These are phyloP conservation scores for Proterorhinus semilunaris DNA, from an alignment of 2,113 vertebrate genomes.

Conservation along the genomic window DNA sequence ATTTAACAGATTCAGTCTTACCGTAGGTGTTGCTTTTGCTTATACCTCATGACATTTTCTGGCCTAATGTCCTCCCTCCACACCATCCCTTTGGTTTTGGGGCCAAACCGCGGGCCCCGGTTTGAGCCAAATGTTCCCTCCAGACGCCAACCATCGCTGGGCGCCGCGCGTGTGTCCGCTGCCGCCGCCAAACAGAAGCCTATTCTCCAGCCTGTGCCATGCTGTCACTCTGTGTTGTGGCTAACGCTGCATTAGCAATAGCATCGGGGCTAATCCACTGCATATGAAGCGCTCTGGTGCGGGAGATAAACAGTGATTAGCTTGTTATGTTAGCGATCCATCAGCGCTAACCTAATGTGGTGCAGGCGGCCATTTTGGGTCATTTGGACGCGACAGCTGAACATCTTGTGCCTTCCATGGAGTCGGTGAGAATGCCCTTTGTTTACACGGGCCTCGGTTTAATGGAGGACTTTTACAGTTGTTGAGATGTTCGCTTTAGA, in stretches of 20 bases:
- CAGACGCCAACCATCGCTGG: conserved; percentile 3
- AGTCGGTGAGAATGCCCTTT: neutral
- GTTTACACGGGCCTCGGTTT: too few relatives aligned
- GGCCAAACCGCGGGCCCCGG: neutral
- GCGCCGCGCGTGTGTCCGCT: neutral
- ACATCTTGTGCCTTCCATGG: neutral
- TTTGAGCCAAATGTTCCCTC: neutral
- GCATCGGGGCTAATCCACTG: conserved; percentile 3
- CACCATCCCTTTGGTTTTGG: neutral
- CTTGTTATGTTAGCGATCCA: conserved; percentile 9
- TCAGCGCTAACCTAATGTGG: conserved; percentile 5
- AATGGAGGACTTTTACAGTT: too few relatives aligned
- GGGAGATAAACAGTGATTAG: conserved; percentile 6
- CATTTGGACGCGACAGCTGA: neutral
- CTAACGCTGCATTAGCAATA: neutral
- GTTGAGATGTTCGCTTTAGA: neutral
- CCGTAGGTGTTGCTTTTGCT: neutral
- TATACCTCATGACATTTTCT: conserved; percentile 31
- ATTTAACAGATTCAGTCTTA: neutral
- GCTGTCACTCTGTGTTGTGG: conserved; percentile 26
- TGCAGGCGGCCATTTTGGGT: conserved; percentile 3
- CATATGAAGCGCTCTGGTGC: conserved; percentile 3
- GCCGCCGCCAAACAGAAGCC: neutral
- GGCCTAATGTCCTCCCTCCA: conserved; percentile 48
- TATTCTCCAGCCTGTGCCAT: neutral